Evolutionary conservation across 2,888 invertebrate genomes (phyloP), one percentile per base, ranked within the genome.

Genomic region (Microctonus brassicae): DNA sequence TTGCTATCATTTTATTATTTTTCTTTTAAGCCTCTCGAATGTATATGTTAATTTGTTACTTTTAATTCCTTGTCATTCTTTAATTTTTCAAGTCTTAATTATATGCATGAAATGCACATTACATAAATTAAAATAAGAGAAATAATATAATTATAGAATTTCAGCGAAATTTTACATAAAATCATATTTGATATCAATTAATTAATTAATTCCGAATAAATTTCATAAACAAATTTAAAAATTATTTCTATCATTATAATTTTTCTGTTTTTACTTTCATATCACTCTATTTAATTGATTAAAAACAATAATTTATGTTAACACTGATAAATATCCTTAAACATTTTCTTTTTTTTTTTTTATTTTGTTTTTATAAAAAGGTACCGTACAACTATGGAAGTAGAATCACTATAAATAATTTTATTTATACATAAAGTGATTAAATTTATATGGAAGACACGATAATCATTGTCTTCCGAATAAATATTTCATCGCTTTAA

Each of bases 1-100:
- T 68, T 52, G 26, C 36, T 33, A 42, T 68, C n/a, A n/a, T n/a
- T n/a, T n/a, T n/a, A n/a, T n/a, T n/a, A n/a, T 63, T 11, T 17
- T 53, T 24, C 11, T 24, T 22, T 47, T 11, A 65, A 65, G 33
- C 34, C 36, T 62, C 22, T 1, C 55, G 22, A 42, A 26, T 62
- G 55, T 20, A 22, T 24, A 53, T 36, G 17, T 13, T 11, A 3
- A 20, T 55, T 55, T 53, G 55, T 36, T 13, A 10, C 1, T 36
- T 20, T 22, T 26, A 36, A 26, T 64, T 52, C 24, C 13, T 52
- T 17, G 13, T 5, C 13, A 33, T 13, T 13, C 33, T 20, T 11
- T 34, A 1, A 29, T n/a, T 29, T 26, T n/a, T 34, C 60, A 60
- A 34, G 60, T 60, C 34, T 60, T 60, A 0, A 39, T 42, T 42